Percentiles rank a stretch among this genome's conserved stretches.
These are phyloP conservation scores for Drosophila tropicalis DNA, from an alignment of 1,140 invertebrate species.

Conservation along the genomic window DNA sequence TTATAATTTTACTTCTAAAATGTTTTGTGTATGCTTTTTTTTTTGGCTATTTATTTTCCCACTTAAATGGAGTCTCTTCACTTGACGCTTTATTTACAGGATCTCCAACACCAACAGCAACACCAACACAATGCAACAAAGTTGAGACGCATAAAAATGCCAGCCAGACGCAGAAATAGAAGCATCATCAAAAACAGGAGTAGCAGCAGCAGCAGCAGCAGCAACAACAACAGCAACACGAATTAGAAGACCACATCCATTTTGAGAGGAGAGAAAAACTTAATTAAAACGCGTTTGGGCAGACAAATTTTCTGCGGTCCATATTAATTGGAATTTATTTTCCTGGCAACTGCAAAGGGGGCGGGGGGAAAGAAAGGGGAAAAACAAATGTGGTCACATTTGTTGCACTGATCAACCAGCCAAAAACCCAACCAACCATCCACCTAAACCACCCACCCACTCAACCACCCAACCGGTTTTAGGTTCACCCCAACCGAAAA, in stretches of 20 bases:
- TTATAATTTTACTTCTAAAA: constrained; percentile 60
- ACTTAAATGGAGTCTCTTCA: constrained; percentile 34
- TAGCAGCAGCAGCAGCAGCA: too few relatives aligned
- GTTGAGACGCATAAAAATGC: constrained; percentile 42
- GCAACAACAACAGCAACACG: constrained; percentile 13
- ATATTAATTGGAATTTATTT: constrained; percentile 72
- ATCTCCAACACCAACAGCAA: not conserved
- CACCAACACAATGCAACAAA: constrained; percentile 41
- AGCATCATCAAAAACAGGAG: constrained; percentile 1
- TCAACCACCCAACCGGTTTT: not conserved
- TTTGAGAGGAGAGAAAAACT: constrained; percentile 49
- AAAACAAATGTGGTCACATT: constrained; percentile 44
- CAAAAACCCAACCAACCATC: not conserved
- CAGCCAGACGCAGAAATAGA: not conserved
- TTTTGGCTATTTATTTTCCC: constrained; percentile 25
- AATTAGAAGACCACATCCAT: constrained; percentile 68
- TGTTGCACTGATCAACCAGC: constrained; percentile 12
- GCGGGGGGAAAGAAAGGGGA: not conserved
- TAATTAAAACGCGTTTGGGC: constrained; percentile 63
- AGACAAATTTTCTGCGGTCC: too few relatives aligned
- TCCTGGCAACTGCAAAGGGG: not conserved
- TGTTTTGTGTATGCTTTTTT: constrained; percentile 1
- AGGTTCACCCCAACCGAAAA: not conserved
- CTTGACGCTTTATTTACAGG: constrained; percentile 50
- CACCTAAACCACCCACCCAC: not conserved